phyloP scores from a whole-genome alignment of 2,797 vertebrate genomes.

The Sebastes minor region DNA sequence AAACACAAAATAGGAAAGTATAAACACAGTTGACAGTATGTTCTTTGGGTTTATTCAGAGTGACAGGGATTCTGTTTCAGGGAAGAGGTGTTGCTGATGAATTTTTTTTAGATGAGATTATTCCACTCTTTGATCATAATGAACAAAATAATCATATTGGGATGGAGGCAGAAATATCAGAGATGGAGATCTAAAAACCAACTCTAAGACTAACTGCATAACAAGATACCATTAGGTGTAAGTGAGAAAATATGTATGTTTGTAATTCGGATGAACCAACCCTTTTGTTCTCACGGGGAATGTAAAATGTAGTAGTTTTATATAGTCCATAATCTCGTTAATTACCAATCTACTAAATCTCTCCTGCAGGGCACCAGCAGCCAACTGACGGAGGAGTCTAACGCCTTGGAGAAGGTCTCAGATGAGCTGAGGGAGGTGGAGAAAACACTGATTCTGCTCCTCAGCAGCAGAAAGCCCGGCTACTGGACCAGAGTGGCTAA shows the following conservation, averaged over 20 bases:
- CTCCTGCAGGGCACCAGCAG: slow-evolving; percentile 8
- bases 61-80: not conserved
- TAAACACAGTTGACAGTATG: not conserved
- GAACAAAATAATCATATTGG: no score
- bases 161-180: no score
- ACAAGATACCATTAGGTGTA: no score
- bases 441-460: not conserved
- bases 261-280: not conserved
- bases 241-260: not conserved
- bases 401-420: not conserved
- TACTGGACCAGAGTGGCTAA: slow-evolving; percentile 56
- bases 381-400: not conserved
- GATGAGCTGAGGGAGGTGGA: slow-evolving; percentile 29
- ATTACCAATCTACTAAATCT: not conserved
- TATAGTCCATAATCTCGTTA: not conserved
- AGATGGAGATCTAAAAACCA: no score
- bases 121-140: no score
- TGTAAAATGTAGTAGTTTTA: not conserved
- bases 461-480: not conserved
- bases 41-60: not conserved
- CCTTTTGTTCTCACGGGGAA: not conserved
- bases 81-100: not conserved
- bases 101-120: no score
- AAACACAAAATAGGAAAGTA: no score
- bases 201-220: no score